phyloP scores from a whole-genome alignment of 92 coral and sea anemone genomes.

The Metridium senile region DNA sequence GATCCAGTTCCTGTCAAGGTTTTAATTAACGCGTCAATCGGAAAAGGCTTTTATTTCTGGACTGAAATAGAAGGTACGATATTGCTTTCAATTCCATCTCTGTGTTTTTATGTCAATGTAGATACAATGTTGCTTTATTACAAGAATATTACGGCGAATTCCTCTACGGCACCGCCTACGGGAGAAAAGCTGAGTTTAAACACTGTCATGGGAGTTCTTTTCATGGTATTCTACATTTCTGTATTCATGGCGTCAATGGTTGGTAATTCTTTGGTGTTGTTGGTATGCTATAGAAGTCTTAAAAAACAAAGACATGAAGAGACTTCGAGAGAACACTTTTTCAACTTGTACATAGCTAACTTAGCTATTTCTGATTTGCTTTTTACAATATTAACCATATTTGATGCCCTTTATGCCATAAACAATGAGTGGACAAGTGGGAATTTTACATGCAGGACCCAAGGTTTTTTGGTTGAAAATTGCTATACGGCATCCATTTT shows the following conservation, averaged over 20 bases:
- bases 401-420: slow-evolving; percentile 55
- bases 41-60: background rate
- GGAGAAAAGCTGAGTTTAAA: slow-evolving; percentile 23
- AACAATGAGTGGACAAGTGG: slow-evolving; percentile 58
- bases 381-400: slow-evolving; percentile 63
- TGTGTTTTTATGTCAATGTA: background rate
- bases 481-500: slow-evolving; percentile 77
- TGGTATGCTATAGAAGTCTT: slow-evolving; percentile 53
- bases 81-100: background rate
- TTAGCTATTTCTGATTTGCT: slow-evolving; percentile 72
- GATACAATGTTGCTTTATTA: background rate
- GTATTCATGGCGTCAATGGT: slow-evolving; percentile 50
- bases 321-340: slow-evolving; percentile 52
- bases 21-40: slow-evolving; percentile 27
- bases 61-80: background rate
- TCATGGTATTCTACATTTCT: slow-evolving; percentile 56
- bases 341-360: slow-evolving; percentile 71
- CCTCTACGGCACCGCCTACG: slow-evolving; percentile 8
- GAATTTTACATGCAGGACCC: slow-evolving; percentile 52
- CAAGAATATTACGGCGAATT: slow-evolving; percentile 12
- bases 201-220: slow-evolving; percentile 61
- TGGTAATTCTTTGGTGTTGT: slow-evolving; percentile 60
- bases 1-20: background rate
- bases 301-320: slow-evolving; percentile 29
- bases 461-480: slow-evolving; percentile 74